These are phyloP conservation scores for Peromyscus aztecus DNA, from an alignment of 2,797 vertebrate genomes.

Conservation along the genomic window DNA sequence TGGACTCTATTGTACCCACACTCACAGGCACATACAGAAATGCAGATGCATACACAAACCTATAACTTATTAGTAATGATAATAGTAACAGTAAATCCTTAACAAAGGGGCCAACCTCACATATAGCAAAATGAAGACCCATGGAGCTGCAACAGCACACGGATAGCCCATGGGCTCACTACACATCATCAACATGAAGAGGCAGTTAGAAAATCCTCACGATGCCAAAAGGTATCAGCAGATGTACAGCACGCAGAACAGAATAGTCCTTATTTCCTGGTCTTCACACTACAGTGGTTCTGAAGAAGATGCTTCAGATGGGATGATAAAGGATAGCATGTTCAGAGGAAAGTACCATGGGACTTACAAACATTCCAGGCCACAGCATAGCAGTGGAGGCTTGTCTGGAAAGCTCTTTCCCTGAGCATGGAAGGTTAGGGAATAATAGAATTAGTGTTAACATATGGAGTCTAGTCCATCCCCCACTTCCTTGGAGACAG, in stretches of 20 bases:
- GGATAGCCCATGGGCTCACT: neutral
- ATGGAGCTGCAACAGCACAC: neutral
- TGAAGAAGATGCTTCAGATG: neutral
- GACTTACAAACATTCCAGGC: neutral
- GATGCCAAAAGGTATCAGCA: neutral
- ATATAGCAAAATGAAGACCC: neutral
- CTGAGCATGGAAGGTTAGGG: neutral
- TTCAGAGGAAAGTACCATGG: neutral
- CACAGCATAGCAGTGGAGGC: neutral
- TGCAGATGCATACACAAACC: neutral
- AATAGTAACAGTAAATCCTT: neutral
- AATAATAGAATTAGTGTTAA: neutral
- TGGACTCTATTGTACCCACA: neutral
- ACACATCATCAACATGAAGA: rapidly evolving
- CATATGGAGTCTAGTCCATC: neutral
- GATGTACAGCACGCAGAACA: neutral
- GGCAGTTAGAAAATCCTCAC: neutral
- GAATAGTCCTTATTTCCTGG: neutral
- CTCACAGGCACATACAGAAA: neutral
- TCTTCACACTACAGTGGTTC: neutral
- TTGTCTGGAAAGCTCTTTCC: neutral
- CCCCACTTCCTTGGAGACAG: neutral
- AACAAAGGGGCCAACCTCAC: neutral
- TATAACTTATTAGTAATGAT: neutral
- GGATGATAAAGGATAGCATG: neutral